These are phyloP conservation scores for Caenorhabditis sp. DNA, from an alignment of 2,888 invertebrate genomes.

Conservation along the genomic window DNA sequence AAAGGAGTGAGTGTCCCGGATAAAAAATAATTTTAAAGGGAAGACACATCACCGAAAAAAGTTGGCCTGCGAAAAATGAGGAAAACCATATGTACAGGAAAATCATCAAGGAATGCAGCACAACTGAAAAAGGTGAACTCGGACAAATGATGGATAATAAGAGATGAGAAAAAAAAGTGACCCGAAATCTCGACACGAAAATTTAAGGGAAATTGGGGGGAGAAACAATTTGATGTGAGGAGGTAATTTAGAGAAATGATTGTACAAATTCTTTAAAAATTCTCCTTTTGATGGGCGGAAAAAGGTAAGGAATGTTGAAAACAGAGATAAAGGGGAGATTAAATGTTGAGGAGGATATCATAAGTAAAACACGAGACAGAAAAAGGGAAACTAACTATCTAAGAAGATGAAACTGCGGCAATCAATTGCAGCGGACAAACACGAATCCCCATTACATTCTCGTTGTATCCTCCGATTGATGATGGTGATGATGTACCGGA, in stretches of 20 bases:
- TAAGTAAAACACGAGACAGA: not conserved
- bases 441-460: constrained; percentile 15
- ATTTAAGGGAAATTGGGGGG: not conserved
- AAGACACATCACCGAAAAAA: constrained; percentile 4
- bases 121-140: not conserved
- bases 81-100: constrained; percentile 39
- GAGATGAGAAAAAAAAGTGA: not conserved
- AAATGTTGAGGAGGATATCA: not conserved
- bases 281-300: not conserved
- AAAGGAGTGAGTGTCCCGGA: constrained; percentile 1
- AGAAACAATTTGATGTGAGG: not conserved
- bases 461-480: not conserved
- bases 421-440: constrained; percentile 57
- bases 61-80: constrained; percentile 1
- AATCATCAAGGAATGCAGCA: constrained; percentile 18
- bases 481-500: constrained; percentile 9
- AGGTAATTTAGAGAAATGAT: not conserved
- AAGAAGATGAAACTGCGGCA: constrained; percentile 53
- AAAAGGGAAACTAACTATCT: constrained; percentile 15
- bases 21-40: constrained; percentile 5
- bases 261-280: not conserved
- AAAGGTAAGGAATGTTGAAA: not conserved
- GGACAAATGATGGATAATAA: not conserved
- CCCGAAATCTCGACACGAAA: not conserved
- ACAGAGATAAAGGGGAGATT: not conserved